These are phyloP conservation scores for Melanostoma scalare DNA, from an alignment of 2,888 invertebrate genomes.

Conservation along the genomic window DNA sequence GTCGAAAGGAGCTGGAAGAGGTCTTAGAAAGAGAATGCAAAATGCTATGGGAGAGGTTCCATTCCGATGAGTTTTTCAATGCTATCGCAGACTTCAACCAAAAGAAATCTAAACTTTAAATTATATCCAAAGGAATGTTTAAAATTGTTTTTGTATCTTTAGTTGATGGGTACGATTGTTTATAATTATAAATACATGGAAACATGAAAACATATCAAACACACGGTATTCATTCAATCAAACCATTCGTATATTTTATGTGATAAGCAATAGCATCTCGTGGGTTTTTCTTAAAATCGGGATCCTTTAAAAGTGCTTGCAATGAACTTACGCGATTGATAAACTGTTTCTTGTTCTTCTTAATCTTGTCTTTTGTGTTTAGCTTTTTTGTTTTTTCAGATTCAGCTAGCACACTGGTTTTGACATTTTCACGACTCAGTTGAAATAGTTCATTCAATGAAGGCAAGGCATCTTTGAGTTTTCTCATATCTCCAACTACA, in stretches of 20 bases:
- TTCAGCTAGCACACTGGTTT: conserved; percentile 70
- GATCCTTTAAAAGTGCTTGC: conserved; percentile 78
- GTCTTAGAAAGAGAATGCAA: conserved; percentile 88
- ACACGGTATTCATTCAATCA: conserved; percentile 47
- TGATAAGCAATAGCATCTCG: conserved; percentile 78
- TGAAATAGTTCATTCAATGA: conserved; percentile 78
- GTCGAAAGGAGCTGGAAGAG: conserved; percentile 85
- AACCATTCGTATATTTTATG: conserved; percentile 78
- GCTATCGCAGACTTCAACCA: conserved; percentile 79
- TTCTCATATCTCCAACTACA: conserved; percentile 78
- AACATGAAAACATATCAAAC: conserved; percentile 22
- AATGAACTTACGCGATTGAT: conserved; percentile 76
- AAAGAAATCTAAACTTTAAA: conserved; percentile 54
- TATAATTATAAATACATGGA: background rate
- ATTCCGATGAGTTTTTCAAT: conserved; percentile 86
- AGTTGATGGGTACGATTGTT: no score
- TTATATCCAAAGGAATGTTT: background rate
- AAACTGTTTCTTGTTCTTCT: conserved; percentile 77
- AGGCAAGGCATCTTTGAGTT: conserved; percentile 80
- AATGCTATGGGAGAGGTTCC: conserved; percentile 85
- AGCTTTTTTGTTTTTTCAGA: conserved; percentile 53
- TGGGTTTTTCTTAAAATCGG: conserved; percentile 79
- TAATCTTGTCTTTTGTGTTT: conserved; percentile 77
- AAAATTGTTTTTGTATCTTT: background rate
- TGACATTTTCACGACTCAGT: conserved; percentile 75